Evolutionary conservation across 2,113 vertebrate species (phyloP).

Genomic region (Hemiprocne comata): DNA sequence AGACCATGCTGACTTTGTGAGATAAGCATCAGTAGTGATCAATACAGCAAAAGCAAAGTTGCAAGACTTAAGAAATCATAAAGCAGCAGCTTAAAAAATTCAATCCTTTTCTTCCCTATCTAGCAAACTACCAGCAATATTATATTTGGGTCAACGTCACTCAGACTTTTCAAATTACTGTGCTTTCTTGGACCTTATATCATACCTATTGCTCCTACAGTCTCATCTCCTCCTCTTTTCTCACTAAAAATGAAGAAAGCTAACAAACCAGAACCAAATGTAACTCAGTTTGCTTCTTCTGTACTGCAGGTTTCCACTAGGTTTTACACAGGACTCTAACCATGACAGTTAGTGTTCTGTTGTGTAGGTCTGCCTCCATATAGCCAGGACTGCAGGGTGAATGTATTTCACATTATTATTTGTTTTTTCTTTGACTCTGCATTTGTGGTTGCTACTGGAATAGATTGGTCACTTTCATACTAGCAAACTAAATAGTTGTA

Average conservation of each 20-base stretch:
- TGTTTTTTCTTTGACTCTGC: not conserved
- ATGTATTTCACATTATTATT: not conserved
- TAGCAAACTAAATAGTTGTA: not conserved
- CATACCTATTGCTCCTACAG: not conserved
- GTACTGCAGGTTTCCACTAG: not conserved
- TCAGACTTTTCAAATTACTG: conserved; percentile 37
- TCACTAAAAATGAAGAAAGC: conserved; percentile 17
- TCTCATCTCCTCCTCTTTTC: not conserved
- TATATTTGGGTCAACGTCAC: conserved; percentile 55
- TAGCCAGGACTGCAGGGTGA: not conserved
- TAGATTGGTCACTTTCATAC: not conserved
- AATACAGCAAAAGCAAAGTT: conserved; percentile 61
- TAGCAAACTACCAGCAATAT: conserved; percentile 28
- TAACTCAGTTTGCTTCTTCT: not conserved
- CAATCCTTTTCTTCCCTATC: not conserved
- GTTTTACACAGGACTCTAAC: not conserved
- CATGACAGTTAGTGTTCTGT: not conserved
- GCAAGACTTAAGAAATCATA: conserved; percentile 53
- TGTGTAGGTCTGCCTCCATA: not conserved
- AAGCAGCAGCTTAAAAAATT: conserved; percentile 23
- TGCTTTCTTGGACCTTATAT: conserved; percentile 7
- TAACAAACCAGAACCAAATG: not conserved
- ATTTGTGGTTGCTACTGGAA: not conserved
- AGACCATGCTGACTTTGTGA: not conserved
- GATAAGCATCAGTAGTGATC: conserved; percentile 54